Base-by-base conservation (phyloP, 1,140 invertebrate genomes). In the Neotoxoptera formosana region DNA sequence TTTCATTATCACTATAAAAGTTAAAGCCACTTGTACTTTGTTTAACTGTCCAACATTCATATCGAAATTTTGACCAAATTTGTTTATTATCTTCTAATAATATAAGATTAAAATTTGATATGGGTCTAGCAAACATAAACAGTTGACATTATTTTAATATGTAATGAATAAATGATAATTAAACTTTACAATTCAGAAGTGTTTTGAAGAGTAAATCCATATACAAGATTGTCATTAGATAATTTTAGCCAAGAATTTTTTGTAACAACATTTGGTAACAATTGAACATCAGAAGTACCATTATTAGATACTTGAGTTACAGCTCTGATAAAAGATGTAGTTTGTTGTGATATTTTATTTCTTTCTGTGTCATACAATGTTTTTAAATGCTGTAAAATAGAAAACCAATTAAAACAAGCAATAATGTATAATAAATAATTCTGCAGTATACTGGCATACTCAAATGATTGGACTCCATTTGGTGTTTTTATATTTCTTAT, bases 151-250 rank as follows among this genome's bases (percentile, higher is more conserved):
- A 21, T 81, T 47, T 47, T 21, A 47, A 76, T 30, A 7, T n/a
- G 25, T n/a, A 76, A 17, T 91, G 7, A 84, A 51, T 36, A 45
- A 45, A 45, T 45, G 21, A 45, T 1, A 51, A 48, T 56, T 30
- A 41, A 25, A 7, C 34, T 86, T 53, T 93, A 93, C 91, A 93
- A 41, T 93, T 93, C 86, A 86, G 81, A 86, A 84, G 34, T 86
- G 25, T 93, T 93, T 56, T 93, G 47, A 53, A 93, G 25, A 53
- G 91, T 93, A 93, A 93, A 93, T 20, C 91, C 91, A 45, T 53
- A 93, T 1, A 93, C 81, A 8, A 93, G 48, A 51, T 93, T 83
- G 86, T 56, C 81, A 53, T 93, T 93, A 34, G 41, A 84, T n/a
- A 93, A 86, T 84, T 93, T 93, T 53, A 84, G 30, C 91, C 91